Base-by-base conservation (phyloP, 2,888 invertebrate genomes). In the Myathropa florea region DNA sequence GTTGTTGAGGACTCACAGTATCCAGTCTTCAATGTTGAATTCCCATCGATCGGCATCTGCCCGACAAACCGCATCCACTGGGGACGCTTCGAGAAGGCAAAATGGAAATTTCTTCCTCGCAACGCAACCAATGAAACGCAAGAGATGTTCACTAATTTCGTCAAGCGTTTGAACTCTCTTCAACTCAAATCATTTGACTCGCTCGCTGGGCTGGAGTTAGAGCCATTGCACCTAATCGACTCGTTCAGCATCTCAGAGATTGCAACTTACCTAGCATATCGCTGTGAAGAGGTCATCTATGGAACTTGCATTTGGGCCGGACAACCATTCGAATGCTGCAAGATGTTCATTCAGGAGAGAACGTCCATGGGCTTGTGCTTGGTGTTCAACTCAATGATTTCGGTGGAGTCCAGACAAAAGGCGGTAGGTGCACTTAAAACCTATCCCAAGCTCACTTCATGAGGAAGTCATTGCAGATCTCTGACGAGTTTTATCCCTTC, bases 321-420 rank as follows among this genome's bases (percentile, higher is more conserved):
- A 46, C 89, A 90, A 6, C 75, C 89, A 12, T 89, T 91, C 18
- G 90, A 93, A 14, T 94, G 94, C 81, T 93, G 94, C 80, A 90
- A 91, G 24, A 89, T 93, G 3, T 93, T 94, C 86, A 91, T 93
- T 57, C 84, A 90, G 2, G 93, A 93, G 87, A 90, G 89, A 75
- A 93, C 93, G 0, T 92, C 93, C 33, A 91, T 90, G 61, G 93
- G 94, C 0, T 89, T 91, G 68, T 94, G 94, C 70, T 90, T 93
- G 89, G 92, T 93, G 0, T 94, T 94, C 89, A 93, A 93, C 88
- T 93, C 93, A 0, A 89, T 91, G 23, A 89, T 91, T 2, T 91
- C 91, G 14, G 89, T 89, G 0, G 88, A 90, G 12, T 91, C 92
- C 1, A 88, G 73, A 33, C 91, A 91, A 57, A 91, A 89, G 63